Evolutionary conservation across 30 jellyfish, hydroid and myxozoan species (phyloP).

Genomic region (Clytia hemisphaerica): DNA sequence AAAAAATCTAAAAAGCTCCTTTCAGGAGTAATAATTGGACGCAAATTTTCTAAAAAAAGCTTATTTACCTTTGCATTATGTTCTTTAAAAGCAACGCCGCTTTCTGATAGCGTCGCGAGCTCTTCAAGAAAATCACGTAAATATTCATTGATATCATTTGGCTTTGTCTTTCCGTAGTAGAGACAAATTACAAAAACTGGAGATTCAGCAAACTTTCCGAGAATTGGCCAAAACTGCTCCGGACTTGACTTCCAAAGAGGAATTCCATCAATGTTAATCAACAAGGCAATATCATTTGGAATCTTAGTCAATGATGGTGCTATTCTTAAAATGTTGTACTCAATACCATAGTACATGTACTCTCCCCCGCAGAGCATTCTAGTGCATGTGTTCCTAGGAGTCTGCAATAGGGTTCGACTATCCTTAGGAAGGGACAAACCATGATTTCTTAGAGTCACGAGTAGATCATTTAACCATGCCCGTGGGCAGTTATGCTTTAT

Average conservation of each 20-base stretch:
- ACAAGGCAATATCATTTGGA: too few relatives aligned
- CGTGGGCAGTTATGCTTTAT: slow-evolving; percentile 13
- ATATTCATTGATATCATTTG: not conserved
- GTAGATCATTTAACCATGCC: not conserved
- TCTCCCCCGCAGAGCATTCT: too few relatives aligned
- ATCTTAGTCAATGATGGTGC: too few relatives aligned
- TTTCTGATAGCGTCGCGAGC: not conserved
- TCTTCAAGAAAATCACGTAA: slow-evolving; percentile 13
- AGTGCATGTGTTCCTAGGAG: too few relatives aligned
- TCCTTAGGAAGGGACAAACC: slow-evolving; percentile 22
- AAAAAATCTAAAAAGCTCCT: too few relatives aligned
- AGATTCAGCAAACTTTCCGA: not conserved
- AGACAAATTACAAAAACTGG: slow-evolving; percentile 4
- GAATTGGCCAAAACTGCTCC: slow-evolving; percentile 45
- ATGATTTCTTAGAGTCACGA: not conserved
- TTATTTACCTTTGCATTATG: not conserved
- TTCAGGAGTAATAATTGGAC: too few relatives aligned
- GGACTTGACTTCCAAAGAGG: slow-evolving; percentile 28
- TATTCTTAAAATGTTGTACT: too few relatives aligned
- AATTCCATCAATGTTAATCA: slow-evolving; percentile 31
- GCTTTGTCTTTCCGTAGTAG: slow-evolving; percentile 18
- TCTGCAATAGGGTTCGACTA: slow-evolving; percentile 24
- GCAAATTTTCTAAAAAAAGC: too few relatives aligned
- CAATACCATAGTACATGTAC: too few relatives aligned
- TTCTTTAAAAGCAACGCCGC: not conserved